Conservation (phyloP, 2,888 invertebrate genomes). For the Holacanthella duospinosa region DNA sequence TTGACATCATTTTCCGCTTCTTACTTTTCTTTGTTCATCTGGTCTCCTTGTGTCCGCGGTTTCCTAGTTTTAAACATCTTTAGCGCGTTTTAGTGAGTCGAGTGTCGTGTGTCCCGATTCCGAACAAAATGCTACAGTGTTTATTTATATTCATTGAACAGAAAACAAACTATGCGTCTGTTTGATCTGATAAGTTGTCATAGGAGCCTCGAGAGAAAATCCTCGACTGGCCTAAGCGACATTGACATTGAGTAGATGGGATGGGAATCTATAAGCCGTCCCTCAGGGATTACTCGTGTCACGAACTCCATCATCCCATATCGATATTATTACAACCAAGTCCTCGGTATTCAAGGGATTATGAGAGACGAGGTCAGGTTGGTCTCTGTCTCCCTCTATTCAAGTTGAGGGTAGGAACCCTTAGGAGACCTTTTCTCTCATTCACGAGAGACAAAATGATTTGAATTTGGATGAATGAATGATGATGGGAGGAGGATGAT, state of each 20-base stretch:
- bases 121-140: no score
- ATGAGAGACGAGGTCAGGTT: not conserved
- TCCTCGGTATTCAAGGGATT: not conserved
- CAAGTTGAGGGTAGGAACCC: no score
- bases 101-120: no score
- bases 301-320: not conserved
- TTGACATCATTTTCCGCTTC: no score
- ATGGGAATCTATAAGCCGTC: not conserved
- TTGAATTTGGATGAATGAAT: conserved; percentile 6
- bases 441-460: not conserved
- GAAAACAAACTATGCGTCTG: not conserved
- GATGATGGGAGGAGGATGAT: not conserved
- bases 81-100: no score
- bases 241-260: not conserved
- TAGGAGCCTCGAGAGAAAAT: not conserved
- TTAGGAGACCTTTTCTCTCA: not conserved
- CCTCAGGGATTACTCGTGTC: not conserved
- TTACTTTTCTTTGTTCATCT: no score
- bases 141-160: not conserved
- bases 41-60: no score
- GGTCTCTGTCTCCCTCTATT: no score
- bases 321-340: not conserved
- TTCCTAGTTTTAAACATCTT: no score
- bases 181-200: not conserved
- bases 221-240: not conserved